Evolutionary conservation across 1,140 invertebrate species (phyloP), one percentile per base, ranked within the genome.

Genomic region (Lepidotrigona ventralis): DNA sequence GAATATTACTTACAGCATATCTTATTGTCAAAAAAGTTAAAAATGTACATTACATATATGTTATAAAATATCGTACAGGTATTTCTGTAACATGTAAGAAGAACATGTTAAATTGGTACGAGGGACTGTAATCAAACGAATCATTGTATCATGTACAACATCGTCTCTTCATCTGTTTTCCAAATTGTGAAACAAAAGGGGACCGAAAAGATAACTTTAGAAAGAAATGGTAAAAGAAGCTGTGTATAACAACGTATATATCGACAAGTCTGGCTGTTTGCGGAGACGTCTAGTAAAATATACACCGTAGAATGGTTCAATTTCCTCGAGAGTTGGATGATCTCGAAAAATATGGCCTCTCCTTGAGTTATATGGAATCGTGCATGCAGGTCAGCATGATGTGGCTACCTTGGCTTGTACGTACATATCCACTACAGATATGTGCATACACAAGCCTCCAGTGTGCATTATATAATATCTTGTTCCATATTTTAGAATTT

Each of bases 311-410:
- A 74, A 74, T 26, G 72, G 72, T 74, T 74, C 72, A 74, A 74
- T 74, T 74, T 74, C 29, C 72, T 74, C n/a, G 21, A 29, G 29
- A 53, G 72, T 74, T 74, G 72, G 72, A 56, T 74, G 53, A 74
- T 74, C 72, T 74, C 53, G 54, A 74, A 74, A 74, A 74, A 74
- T 74, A 74, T 74, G 72, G 72, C 72, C 29, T 74, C 72, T 74
- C 29, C 26, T 74, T 74, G 72, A 74, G 72, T 74, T 74, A 74
- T 56, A 74, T 53, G 53, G 26, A 58, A 58, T 53, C 54, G 53
- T 74, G 29, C 72, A 56, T 33, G 72, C 72, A 33, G 72, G 54
- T 74, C 72, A 58, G 72, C 72, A 74, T 39, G 71, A 54, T 73
- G 71, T 39, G 71, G 53, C 53, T 29, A 74, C 54, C 21, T 29